Conservation (phyloP, 2,797 vertebrate genomes). For the Amphiprion clarkii region DNA sequence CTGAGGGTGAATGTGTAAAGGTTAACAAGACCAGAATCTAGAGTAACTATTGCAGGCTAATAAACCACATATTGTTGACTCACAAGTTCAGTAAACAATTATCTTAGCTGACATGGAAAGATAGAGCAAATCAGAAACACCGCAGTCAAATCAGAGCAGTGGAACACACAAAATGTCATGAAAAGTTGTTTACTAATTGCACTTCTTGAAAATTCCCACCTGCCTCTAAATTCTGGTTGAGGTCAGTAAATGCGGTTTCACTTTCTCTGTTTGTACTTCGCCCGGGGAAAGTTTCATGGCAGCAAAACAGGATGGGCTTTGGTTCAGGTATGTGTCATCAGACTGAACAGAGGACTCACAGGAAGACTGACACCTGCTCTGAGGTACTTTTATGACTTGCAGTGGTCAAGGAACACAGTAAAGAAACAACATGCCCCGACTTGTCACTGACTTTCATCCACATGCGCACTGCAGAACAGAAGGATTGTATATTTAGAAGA, state of each 20-base stretch:
- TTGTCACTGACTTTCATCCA: background rate
- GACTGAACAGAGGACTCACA: slow-evolving; percentile 1
- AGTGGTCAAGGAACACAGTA: slow-evolving; percentile 9
- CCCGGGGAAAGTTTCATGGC: slow-evolving; percentile 74
- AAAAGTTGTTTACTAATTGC: slow-evolving; percentile 48
- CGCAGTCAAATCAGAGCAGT: background rate
- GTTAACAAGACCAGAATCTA: background rate
- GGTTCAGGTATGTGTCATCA: slow-evolving; percentile 73
- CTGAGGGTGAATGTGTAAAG: no score
- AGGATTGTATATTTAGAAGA: background rate
- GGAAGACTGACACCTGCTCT: slow-evolving; percentile 4
- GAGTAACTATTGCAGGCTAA: background rate
- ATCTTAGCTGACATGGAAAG: background rate
- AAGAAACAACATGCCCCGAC: slow-evolving; percentile 8
- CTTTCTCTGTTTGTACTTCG: slow-evolving; percentile 58
- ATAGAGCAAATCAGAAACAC: slow-evolving; percentile 4
- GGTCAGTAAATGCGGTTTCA: slow-evolving; percentile 66
- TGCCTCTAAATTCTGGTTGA: slow-evolving; percentile 38
- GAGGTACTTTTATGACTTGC: background rate
- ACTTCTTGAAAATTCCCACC: slow-evolving; percentile 56
- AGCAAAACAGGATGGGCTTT: slow-evolving; percentile 66
- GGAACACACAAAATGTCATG: slow-evolving; percentile 25
- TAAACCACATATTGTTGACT: background rate
- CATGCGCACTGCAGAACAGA: background rate
- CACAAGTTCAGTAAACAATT: background rate